phyloP scores from a whole-genome alignment of 2,888 invertebrate species.

The Linnaemya tessellans region DNA sequence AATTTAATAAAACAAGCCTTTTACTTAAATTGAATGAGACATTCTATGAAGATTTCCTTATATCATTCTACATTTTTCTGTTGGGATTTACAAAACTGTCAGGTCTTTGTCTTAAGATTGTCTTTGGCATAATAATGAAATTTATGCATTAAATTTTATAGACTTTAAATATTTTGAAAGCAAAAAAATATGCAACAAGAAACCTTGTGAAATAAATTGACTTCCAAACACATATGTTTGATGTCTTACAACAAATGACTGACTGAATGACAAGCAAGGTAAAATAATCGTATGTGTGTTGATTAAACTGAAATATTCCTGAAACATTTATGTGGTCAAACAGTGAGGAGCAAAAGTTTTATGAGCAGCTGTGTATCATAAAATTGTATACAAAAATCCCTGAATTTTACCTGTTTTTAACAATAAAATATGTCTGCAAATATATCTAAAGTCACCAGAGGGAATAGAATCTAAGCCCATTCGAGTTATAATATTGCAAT shows the following conservation, averaged over 20 bases:
- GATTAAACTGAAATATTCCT: slow-evolving; percentile 7
- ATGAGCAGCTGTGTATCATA: not conserved
- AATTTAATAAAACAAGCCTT: slow-evolving; percentile 65
- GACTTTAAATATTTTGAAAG: slow-evolving; percentile 52
- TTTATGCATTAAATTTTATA: slow-evolving; percentile 67
- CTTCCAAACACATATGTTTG: slow-evolving; percentile 52
- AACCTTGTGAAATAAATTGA: slow-evolving; percentile 24
- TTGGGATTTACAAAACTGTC: slow-evolving; percentile 25
- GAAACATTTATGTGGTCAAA: not conserved
- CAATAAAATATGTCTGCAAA: too few species aligned
- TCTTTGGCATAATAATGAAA: slow-evolving; percentile 59
- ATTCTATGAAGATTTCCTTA: slow-evolving; percentile 19
- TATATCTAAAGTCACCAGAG: too few species aligned
- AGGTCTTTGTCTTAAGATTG: slow-evolving; percentile 47
- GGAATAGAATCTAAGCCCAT: too few species aligned
- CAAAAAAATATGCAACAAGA: not conserved
- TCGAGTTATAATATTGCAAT: too few species aligned
- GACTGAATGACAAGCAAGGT: not conserved
- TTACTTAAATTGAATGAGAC: slow-evolving; percentile 24
- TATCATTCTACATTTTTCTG: slow-evolving; percentile 19
- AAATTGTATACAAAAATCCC: too few species aligned
- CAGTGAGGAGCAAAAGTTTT: slow-evolving; percentile 2
- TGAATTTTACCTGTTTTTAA: too few species aligned
- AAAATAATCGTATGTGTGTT: not conserved
- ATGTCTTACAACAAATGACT: slow-evolving; percentile 44